Percentiles rank a stretch among this genome's conserved stretches.
phyloP scores from a whole-genome alignment of 2,888 invertebrate genomes.

The Pristionchus entomophagus region DNA sequence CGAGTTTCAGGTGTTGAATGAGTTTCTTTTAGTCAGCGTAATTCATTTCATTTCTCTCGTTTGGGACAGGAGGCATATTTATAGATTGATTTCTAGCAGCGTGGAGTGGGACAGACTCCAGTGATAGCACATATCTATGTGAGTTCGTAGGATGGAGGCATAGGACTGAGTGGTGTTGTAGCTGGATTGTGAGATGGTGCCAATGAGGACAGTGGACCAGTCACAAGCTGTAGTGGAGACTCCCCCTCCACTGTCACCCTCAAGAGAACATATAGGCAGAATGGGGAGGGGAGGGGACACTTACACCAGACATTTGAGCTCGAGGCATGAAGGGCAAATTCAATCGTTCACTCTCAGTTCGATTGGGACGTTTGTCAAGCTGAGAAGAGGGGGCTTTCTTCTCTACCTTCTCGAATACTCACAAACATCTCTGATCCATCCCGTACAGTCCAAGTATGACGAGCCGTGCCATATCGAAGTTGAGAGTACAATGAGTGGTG shows the following conservation, averaged over 20 bases:
- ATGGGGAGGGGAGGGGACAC: neutral
- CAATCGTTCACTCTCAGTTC: neutral
- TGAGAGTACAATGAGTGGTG: neutral
- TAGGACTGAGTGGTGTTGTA: neutral
- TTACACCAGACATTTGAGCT: neutral
- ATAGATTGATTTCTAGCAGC: too few relatives aligned
- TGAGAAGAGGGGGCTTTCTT: neutral
- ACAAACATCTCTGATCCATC: neutral
- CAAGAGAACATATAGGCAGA: neutral
- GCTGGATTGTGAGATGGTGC: neutral
- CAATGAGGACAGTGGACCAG: neutral
- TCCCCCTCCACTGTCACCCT: constrained; percentile 40
- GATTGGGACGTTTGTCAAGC: neutral
- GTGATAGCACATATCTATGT: constrained; percentile 26
- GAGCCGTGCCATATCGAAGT: neutral
- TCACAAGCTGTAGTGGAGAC: neutral
- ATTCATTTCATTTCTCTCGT: too few relatives aligned
- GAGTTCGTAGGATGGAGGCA: neutral
- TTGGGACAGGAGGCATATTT: too few relatives aligned
- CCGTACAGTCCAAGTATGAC: neutral
- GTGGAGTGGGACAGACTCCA: neutral
- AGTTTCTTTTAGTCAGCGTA: too few relatives aligned
- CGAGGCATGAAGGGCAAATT: neutral
- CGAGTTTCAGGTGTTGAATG: too few relatives aligned
- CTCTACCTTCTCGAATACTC: neutral